Evolutionary conservation across 2,888 invertebrate genomes (phyloP), one percentile per base, ranked within the genome.

Genomic region (Machimus rusticus): DNA sequence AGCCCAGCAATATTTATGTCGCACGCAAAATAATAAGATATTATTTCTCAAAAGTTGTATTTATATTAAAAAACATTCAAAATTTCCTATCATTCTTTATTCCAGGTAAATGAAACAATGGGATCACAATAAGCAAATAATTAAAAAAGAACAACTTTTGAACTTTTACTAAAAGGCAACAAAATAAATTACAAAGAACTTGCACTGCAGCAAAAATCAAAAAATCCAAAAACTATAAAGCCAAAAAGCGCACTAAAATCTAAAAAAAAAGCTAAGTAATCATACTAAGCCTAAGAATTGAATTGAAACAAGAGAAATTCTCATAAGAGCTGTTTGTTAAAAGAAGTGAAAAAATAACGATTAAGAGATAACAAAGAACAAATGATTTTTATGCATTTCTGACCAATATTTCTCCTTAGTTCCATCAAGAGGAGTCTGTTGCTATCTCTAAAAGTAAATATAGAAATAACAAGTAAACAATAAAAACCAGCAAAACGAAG

Each of bases 41-140:
- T 51, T 19, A 51, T 5, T 51, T 8, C n/a, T 6, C 51, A 51
- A 51, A 43, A 16, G 55, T 23, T 8, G 6, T 28, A 12, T 66
- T 12, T 1, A n/a, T 23, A 23, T 9, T 66, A 23, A 4, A 66
- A 66, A 66, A 3, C 66, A 23, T 34, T 76, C 16, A 76, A 28
- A 6, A n/a, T 46, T 43, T 78, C n/a, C 31, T n/a, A 78, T 23
- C 37, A 78, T 79, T 31, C 31, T 79, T 31, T 79, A 5, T 79
- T 79, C 51, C 79, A 79, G 79, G 79, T 79, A 79, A 79, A 51
- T 79, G 79, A 51, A 79, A 79, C 51, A 51, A 79, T 79, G 79
- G 79, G 79, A 79, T 79, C 79, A 79, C 51, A 79, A 46, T 79
- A 79, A 79, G 51, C 37, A 23, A 79, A 55, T 0, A 5, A 55